Percentiles rank a stretch among this genome's conserved stretches.
Conservation (phyloP, 2,113 vertebrate species). For the Acanthochromis polyacanthus region DNA sequence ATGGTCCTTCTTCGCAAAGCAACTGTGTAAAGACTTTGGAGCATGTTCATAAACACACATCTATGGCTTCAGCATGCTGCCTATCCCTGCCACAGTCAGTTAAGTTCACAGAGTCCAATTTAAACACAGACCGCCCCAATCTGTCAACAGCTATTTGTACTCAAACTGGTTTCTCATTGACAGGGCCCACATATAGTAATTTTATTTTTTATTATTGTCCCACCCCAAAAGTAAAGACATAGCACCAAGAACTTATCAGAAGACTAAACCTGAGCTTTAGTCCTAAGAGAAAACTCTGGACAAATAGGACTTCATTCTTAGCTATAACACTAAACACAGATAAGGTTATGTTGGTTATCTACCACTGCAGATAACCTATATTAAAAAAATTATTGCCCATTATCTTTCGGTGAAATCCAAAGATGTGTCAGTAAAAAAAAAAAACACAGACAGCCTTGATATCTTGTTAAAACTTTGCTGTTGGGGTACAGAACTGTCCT, state of each 20-base stretch:
- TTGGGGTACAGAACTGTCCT: background rate
- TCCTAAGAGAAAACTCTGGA: background rate
- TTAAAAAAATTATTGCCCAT: slow-evolving; percentile 12
- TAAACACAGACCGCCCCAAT: slow-evolving; percentile 44
- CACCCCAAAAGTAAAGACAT: slow-evolving; percentile 9
- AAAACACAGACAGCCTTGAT: background rate
- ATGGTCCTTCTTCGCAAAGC: background rate
- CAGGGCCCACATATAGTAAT: background rate
- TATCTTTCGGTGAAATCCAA: background rate
- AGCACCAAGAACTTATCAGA: background rate
- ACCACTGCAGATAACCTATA: slow-evolving; percentile 15
- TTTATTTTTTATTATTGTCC: slow-evolving; percentile 5
- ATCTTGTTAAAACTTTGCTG: background rate
- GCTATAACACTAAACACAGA: no score
- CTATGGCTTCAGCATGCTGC: background rate
- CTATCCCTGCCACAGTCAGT: slow-evolving; percentile 35
- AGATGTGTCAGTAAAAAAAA: background rate
- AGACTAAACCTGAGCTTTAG: background rate
- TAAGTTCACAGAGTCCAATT: slow-evolving; percentile 58
- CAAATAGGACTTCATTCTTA: background rate
- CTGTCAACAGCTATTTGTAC: slow-evolving; percentile 50
- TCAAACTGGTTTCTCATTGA: slow-evolving; percentile 48
- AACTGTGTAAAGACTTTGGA: background rate
- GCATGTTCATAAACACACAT: background rate
- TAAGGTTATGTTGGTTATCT: background rate